Conservation (phyloP, 2,797 vertebrate species). For the Platalea minor region DNA sequence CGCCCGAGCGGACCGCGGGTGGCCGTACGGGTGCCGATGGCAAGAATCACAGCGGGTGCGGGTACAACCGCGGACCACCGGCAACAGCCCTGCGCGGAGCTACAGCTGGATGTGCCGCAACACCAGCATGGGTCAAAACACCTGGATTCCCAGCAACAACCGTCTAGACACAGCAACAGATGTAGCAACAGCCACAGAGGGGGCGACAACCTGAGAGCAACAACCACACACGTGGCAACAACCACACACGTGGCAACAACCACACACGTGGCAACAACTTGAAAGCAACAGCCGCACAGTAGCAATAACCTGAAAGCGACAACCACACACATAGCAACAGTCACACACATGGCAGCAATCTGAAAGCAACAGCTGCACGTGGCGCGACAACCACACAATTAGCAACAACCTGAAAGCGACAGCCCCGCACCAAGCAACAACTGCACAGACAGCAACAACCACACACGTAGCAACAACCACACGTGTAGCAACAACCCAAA, state of each 20-base stretch:
- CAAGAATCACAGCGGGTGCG: fast-evolving
- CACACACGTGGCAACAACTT: no score
- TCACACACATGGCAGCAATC: no score
- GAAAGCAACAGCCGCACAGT: no score
- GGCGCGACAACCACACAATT: no score
- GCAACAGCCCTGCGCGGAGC: fast-evolving
- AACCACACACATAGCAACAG: not conserved
- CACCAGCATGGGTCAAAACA: fast-evolving
- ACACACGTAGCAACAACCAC: fast-evolving
- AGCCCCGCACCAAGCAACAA: not conserved
- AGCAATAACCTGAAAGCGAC: no score
- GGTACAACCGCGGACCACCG: not conserved
- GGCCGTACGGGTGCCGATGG: fast-evolving
- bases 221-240: no score
- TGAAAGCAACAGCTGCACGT: not conserved
- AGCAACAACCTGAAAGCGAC: not conserved
- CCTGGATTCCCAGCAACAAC: fast-evolving
- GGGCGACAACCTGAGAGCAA: no score
- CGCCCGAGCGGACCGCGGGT: fast-evolving
- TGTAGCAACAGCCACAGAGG: no score
- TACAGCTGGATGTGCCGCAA: fast-evolving
- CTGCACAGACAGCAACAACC: not conserved
- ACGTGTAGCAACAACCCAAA: not conserved
- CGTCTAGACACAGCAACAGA: fast-evolving
- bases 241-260: no score